Conservation (phyloP, 2,888 invertebrate genomes). For the Rhamphomyia laevipes region DNA sequence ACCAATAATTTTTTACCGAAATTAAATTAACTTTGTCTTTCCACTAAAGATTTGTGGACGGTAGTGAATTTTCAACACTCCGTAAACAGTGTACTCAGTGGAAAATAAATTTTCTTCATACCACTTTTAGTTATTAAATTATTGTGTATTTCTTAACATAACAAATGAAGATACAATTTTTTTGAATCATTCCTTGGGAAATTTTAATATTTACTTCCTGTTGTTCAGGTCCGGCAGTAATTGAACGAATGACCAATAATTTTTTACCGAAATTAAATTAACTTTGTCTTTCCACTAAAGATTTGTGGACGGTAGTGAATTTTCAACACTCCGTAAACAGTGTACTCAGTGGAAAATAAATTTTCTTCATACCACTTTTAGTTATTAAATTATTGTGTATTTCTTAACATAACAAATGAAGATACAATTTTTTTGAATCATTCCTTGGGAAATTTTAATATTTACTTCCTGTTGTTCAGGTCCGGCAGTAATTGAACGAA, state of each 20-base stretch:
- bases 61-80: slow-evolving; percentile 29
- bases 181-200: slow-evolving; percentile 19
- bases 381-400: slow-evolving; percentile 23
- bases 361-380: slow-evolving; percentile 26
- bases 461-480: neutral
- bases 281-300: slow-evolving; percentile 28
- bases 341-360: slow-evolving; percentile 29
- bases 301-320: slow-evolving; percentile 35
- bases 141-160: slow-evolving; percentile 27
- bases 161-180: slow-evolving; percentile 21
- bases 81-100: slow-evolving; percentile 34
- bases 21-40: too few relatives aligned
- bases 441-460: slow-evolving; percentile 22
- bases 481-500: too few relatives aligned
- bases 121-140: slow-evolving; percentile 30
- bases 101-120: slow-evolving; percentile 20
- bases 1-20: too few relatives aligned
- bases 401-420: slow-evolving; percentile 31
- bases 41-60: slow-evolving; percentile 36
- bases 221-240: too few relatives aligned
- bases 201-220: slow-evolving; percentile 7
- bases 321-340: slow-evolving; percentile 31
- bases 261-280: too few relatives aligned
- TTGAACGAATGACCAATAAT: too few relatives aligned
- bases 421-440: too few relatives aligned